Conservation (phyloP, 2,888 invertebrate species). For the Coenonympha glycerion region DNA sequence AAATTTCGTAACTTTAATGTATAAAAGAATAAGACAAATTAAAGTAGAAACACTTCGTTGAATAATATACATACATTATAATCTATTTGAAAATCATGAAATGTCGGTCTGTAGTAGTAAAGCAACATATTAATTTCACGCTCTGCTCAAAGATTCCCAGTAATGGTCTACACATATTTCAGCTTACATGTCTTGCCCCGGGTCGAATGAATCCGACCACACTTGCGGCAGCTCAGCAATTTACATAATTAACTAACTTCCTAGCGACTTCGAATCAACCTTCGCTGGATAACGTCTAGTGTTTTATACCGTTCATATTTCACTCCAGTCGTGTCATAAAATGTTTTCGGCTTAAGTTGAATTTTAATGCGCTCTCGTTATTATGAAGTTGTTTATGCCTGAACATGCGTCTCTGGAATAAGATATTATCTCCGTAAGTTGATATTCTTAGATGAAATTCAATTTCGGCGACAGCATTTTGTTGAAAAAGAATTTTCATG, state of each 20-base stretch:
- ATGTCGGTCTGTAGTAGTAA: neutral
- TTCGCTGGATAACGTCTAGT: conserved; percentile 27
- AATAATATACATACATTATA: too few species aligned
- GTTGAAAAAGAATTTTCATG: too few species aligned
- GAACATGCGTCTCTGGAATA: conserved; percentile 7
- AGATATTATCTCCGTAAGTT: conserved; percentile 5
- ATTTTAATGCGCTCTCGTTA: conserved; percentile 23
- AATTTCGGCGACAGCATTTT: neutral
- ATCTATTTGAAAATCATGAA: too few species aligned
- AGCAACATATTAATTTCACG: neutral
- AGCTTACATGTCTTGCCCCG: conserved; percentile 26
- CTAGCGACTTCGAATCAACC: conserved; percentile 33
- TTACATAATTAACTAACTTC: conserved; percentile 69
- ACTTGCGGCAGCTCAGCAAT: conserved; percentile 60
- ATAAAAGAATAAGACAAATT: too few species aligned
- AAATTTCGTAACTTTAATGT: too few species aligned
- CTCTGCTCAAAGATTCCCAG: conserved; percentile 1
- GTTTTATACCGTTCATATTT: conserved; percentile 30
- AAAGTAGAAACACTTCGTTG: too few species aligned
- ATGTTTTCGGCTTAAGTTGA: conserved; percentile 26
- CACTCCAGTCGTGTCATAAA: conserved; percentile 23
- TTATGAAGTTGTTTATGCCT: conserved; percentile 21
- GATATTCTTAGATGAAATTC: neutral
- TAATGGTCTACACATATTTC: conserved; percentile 11
- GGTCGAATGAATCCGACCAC: conserved; percentile 57